These are phyloP conservation scores for Cantharis flavilabris DNA, from an alignment of 2,888 invertebrate species.

Conservation along the genomic window DNA sequence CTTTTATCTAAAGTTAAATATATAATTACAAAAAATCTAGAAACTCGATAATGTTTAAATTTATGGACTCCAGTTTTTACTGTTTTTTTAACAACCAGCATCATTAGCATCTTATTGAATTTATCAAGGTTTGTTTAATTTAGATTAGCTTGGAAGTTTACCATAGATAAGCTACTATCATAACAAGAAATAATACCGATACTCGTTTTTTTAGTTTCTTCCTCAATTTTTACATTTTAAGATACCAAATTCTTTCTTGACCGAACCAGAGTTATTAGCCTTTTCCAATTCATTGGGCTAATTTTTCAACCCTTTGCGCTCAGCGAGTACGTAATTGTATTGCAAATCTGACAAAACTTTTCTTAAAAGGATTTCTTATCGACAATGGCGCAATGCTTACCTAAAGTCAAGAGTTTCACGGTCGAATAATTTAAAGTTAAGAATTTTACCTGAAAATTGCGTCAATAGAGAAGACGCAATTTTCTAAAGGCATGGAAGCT, in stretches of 20 bases:
- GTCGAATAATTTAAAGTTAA: not conserved
- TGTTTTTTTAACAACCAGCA: not conserved
- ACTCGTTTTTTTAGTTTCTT: not conserved
- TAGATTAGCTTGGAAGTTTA: not conserved
- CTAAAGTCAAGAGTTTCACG: constrained; percentile 10
- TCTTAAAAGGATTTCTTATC: constrained; percentile 2
- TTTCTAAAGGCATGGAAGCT: not conserved
- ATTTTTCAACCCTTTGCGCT: not conserved
- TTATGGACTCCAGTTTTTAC: not conserved
- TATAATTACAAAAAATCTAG: not conserved
- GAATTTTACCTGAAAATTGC: constrained; percentile 13
- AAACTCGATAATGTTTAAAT: not conserved
- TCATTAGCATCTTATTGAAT: not conserved
- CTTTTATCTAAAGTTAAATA: not conserved
- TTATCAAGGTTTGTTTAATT: not conserved
- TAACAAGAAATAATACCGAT: not conserved
- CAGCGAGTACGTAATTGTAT: not conserved
- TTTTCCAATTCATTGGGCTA: not conserved
- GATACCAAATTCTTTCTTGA: not conserved
- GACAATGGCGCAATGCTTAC: not conserved
- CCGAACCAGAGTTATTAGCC: not conserved
- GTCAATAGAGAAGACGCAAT: not conserved
- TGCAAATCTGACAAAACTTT: not conserved
- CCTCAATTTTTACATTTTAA: not conserved
- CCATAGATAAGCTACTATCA: not conserved